Evolutionary conservation across 2,797 vertebrate species (phyloP), one percentile per base, ranked within the genome.

Genomic region (Cetoscarus ocellatus): DNA sequence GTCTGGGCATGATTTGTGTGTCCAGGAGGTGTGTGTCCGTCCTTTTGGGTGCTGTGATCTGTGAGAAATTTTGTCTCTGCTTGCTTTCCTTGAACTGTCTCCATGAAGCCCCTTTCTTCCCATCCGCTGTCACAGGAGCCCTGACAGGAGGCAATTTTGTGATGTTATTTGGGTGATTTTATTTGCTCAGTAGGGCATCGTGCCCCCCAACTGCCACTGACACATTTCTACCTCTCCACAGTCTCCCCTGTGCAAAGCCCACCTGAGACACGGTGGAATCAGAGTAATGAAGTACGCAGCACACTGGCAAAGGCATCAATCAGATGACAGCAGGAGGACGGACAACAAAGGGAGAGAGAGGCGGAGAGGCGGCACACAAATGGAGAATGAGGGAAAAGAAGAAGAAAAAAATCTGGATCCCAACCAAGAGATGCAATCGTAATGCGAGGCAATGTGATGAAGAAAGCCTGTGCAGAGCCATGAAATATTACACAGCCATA

Each of bases 261-360:
- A 90, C 88, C 86, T 70, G 85, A 93, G 94, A 95, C 91, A 90
- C 76, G 86, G 67, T 12, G 51, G 92, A 93, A 95, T 95, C 90
- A 92, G 89, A 93, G 92, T 95, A 94, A 96, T 92, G 94, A 95
- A 93, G 86, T 91, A 85, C 75, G 81, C 70, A 70, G 82, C 70
- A 77, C 72, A 86, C 81, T 84, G 85, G 82, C 86, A 79, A 88
- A 90, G 77, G 88, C 84, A 92, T 92, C 91, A 90, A 91, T 93
- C 88, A 90, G 69, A 77, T 56, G 72, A 73, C 73, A 84, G 86
- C 85, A 67, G 82, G 76, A 74, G 77, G 74, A 80, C 63, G 70
- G 75, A 80, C 80, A 89, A 86, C 82, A 83, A 74, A 89, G 67
- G 44, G 34, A 54, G 47, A 57, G 45, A 61, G 56, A 73, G 68